phyloP scores from a whole-genome alignment of 2,797 vertebrate genomes.

The Crenichthys baileyi region DNA sequence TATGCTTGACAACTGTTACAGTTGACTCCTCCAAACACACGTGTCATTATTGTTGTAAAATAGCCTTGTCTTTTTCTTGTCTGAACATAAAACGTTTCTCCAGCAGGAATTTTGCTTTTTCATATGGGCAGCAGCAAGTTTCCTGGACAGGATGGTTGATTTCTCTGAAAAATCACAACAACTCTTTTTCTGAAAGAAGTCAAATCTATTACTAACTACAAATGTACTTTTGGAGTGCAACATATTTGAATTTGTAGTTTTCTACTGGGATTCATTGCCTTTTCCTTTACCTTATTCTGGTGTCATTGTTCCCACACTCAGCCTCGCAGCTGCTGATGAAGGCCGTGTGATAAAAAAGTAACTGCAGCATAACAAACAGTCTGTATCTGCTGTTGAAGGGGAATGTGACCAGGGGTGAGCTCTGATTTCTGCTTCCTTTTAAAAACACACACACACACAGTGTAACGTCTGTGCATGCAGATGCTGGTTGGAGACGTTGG shows the following conservation, averaged over 20 bases:
- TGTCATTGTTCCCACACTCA: conserved; percentile 28
- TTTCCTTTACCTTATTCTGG: neutral
- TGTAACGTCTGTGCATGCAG: neutral
- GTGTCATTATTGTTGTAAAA: no score
- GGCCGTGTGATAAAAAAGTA: conserved; percentile 16
- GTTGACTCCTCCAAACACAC: neutral
- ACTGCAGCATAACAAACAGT: conserved; percentile 43
- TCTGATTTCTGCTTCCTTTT: conserved; percentile 41
- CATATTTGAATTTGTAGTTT: no score
- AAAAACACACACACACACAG: conserved; percentile 16
- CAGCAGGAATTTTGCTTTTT: no score
- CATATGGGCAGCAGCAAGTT: no score
- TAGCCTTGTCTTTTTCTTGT: no score
- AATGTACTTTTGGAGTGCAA: neutral
- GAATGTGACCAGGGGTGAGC: conserved; percentile 47
- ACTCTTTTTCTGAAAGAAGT: neutral
- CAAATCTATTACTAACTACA: neutral
- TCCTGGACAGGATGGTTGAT: neutral
- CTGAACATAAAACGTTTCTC: no score
- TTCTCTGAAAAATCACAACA: neutral
- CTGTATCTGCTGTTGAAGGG: neutral
- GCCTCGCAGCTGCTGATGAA: conserved; percentile 16
- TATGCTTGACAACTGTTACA: neutral
- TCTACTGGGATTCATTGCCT: neutral
- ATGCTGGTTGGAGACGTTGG: conserved; percentile 11